Base-by-base conservation (phyloP, 2,797 vertebrate genomes). In the Cyprinodon diabolis region DNA sequence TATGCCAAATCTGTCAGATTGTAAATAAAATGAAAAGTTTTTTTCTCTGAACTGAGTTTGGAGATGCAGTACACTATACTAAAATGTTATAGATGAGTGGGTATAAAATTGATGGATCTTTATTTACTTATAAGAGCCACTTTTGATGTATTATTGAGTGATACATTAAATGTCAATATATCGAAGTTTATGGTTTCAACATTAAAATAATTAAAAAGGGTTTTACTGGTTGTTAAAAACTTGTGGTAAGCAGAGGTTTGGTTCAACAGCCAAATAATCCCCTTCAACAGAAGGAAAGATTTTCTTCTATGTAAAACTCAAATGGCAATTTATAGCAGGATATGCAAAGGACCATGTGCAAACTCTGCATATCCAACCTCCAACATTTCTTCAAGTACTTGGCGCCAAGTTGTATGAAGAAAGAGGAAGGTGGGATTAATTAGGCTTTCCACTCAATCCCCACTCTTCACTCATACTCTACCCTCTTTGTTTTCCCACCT, bases 361-460 rank as follows among this genome's bases (percentile, higher is more conserved):
- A 48, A 43, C 45, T 68, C 40, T 19, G 49, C 30, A 57, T 62
- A 65, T 69, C 65, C 60, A 68, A 14, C 12, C 57, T 62, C 45
- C 40, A 62, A 48, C 21, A 63, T 37, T 63, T 68, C 10, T 56
- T 62, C 30, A 35, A 45, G 66, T 11, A 23, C 52, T 62, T 11
- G 5, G 23, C 14, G 8, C 63, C 37, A 69, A 75, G 52, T 88
- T 83, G 48, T 67, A 13, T 30, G 40, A 37, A 35, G 74, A 55
- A 10, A 10, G 11, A 15, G 21, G 66, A 77, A 73, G 47, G 15
- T 66, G 12, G 15, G 7, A 21, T 40, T 67, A 69, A 66, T 75
- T 75, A 62, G 83, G 84, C 66, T 84, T 82, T 57, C 65, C 67
- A 69, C 51, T 68, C 25, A 35, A 15, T 47, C 25, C 48, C 12